Evolutionary conservation across 2,113 vertebrate species (phyloP).

Genomic region (Hydropotes inermis): DNA sequence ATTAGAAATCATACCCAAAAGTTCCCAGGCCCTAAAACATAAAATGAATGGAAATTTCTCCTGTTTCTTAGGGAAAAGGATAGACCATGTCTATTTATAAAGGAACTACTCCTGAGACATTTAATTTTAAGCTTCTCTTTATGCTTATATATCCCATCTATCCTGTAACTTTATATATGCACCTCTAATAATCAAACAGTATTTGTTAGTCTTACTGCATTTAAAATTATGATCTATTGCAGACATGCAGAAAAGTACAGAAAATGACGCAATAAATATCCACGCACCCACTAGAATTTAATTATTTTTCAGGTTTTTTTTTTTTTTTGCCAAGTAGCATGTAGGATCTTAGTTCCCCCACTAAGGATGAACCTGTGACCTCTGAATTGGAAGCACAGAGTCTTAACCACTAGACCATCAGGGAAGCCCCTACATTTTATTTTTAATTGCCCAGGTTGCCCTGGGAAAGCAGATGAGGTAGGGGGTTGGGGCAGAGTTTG

Average conservation of each 20-base stretch:
- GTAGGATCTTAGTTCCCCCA: not conserved
- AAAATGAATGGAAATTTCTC: conserved; percentile 9
- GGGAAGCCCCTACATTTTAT: not conserved
- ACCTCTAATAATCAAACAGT: not conserved
- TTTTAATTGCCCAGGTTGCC: not conserved
- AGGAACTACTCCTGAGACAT: not conserved
- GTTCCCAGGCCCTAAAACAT: not conserved
- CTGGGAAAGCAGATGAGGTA: not conserved
- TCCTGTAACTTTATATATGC: not conserved
- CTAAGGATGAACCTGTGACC: not conserved
- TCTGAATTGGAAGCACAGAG: not conserved
- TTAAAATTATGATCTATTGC: not conserved
- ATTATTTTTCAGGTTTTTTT: not conserved
- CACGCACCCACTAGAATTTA: not conserved
- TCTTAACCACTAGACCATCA: not conserved
- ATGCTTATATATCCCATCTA: not conserved
- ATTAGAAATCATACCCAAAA: not conserved
- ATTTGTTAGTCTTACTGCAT: not conserved
- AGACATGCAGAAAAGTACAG: not conserved
- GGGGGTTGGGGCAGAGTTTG: not conserved
- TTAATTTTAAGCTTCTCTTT: not conserved
- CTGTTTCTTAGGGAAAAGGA: not conserved
- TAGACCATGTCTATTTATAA: not conserved
- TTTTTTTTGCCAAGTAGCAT: not conserved
- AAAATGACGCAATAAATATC: not conserved